Evolutionary conservation across 2,888 invertebrate species (phyloP), one percentile per base, ranked within the genome.

Genomic region (Acleris literana): DNA sequence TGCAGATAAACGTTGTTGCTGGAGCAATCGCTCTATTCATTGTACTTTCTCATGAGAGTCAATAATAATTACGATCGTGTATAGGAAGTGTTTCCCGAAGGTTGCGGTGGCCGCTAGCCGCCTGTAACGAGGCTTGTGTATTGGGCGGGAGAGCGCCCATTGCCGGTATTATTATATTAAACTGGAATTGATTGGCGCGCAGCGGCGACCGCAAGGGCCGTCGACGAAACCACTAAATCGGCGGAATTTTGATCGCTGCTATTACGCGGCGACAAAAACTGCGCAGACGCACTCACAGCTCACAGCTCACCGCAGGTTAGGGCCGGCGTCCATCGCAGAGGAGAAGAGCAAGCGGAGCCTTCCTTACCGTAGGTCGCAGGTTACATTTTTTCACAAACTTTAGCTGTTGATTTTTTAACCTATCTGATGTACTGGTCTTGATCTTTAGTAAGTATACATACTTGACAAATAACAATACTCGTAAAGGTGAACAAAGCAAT

Each of bases 91-190:
- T 60, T 59, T 22, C 51, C 44, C 44, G 60, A 9, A 39, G 13
- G 17, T 48, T 46, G 54, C 29, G 46, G 33, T 51, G 11, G 52
- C 48, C 56, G 65, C 61, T 57, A 51, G 56, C 20, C 33, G 48
- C 54, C 49, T 43, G 49, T 33, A 39, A 59, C 51, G 39, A 56
- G 39, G 22, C 1, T 48, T 11, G 52, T 51, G 51, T 46, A 46
- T 53, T 25, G 52, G 52, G 60, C 44, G 57, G 25, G n/a, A 7
- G 0, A 1, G 6, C 4, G 33, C 7, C 43, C 60, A 56, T 65
- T 60, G 51, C 55, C 11, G 56, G 20, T 61, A 52, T 65, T 65
- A 65, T 65, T 64, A 64, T 60, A 64, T 64, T 55, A 60, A 64
- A 56, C 55, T 48, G 51, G 51, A 61, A 61, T 60, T 60, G 60